Evolutionary conservation across 1,140 invertebrate species (phyloP), one percentile per base, ranked within the genome.

Genomic region (Daktulosphaira vitifoliae): DNA sequence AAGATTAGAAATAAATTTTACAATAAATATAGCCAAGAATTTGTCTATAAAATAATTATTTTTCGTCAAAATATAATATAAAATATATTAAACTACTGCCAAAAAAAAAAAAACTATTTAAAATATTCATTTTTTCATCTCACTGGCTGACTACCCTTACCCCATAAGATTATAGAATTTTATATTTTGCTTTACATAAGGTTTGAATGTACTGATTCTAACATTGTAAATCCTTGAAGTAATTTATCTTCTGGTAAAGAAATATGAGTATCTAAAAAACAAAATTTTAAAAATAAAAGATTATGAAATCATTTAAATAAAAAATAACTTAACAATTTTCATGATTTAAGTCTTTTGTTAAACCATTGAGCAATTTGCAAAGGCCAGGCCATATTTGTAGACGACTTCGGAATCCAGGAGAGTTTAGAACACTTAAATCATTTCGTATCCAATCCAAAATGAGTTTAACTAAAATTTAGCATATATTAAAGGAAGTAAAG

Each of bases 201-300:
- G 39, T 79, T 75, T 70, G 78, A 77, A 66, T 84, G 80, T 42
- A 77, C 78, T 37, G 77, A 77, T 68, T 85, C 81, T 11, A 91
- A 76, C 1, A 87, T 88, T 67, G 87, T 73, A 75, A 90, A 92
- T 20, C 88, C 87, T 72, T 88, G 81, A 18, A 91, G 74, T 72
- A 89, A 85, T 72, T 81, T 82, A 73, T 92, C 88, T 76, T 90
- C 88, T 25, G 85, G 83, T 52, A 92, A 75, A 29, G 88, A 86
- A 46, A 84, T 76, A 67, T 79, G 78, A 46, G 72, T 76, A 78
- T 84, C 86, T 89, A 71, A 59, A 77, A 78, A 71, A 72, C 59
- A 68, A 69, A 48, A 66, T 66, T 33, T 33, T 33, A 6, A 33
- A 22, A 33, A 33, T 33, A 33, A 33, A 33, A 59, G n/a, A 65